phyloP scores from a whole-genome alignment of 1,140 invertebrate species.

The Cepaea nemoralis region DNA sequence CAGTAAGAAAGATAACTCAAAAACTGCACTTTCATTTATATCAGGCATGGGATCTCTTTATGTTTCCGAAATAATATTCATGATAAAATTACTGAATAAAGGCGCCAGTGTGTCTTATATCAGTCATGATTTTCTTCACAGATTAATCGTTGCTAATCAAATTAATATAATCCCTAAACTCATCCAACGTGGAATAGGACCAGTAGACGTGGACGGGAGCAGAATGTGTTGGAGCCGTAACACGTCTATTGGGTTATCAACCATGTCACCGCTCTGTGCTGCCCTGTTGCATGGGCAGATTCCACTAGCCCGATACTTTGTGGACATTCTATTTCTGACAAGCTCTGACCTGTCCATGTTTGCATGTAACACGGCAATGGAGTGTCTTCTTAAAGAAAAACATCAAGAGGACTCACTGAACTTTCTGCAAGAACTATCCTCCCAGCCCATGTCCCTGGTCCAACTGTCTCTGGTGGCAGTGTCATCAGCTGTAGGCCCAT shows the following conservation, averaged over 20 bases:
- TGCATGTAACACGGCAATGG: neutral
- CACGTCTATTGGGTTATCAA: neutral
- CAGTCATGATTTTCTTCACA: neutral
- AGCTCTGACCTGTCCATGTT: neutral
- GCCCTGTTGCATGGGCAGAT: neutral
- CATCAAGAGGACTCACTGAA: neutral
- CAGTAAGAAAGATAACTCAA: constrained; percentile 1
- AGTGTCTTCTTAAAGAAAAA: neutral
- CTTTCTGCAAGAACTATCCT: neutral
- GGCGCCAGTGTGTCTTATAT: neutral
- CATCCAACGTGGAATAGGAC: neutral
- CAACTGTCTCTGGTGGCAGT: neutral
- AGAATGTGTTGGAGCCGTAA: neutral
- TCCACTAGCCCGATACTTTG: neutral
- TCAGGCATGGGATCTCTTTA: neutral
- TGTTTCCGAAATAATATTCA: neutral
- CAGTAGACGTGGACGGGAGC: neutral
- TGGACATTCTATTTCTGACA: neutral
- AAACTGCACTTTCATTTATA: neutral
- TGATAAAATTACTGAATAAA: neutral
- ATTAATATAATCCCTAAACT: neutral
- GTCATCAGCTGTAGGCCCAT: neutral
- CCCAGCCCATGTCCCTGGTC: neutral
- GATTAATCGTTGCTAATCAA: neutral
- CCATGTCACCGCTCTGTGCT: neutral